Evolutionary conservation across 2,888 invertebrate genomes (phyloP).

Genomic region (Amiota minor): DNA sequence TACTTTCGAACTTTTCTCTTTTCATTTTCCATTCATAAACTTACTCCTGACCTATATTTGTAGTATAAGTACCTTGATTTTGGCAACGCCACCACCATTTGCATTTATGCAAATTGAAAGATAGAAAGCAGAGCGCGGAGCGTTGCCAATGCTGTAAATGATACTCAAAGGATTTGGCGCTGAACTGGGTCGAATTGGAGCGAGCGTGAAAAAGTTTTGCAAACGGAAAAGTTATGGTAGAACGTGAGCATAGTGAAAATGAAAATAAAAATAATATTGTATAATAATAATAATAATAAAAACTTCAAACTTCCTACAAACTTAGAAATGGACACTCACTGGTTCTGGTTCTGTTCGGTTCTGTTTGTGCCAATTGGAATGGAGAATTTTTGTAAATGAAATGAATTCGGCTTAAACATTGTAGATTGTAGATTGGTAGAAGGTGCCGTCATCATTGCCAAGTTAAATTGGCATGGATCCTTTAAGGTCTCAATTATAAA

Average conservation of each 20-base stretch:
- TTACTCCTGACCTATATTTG: constrained; percentile 24
- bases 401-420: constrained; percentile 11
- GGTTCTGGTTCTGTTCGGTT: too few relatives aligned
- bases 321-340: too few relatives aligned
- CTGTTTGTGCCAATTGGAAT: constrained; percentile 1
- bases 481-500: not conserved
- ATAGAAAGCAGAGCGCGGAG: not conserved
- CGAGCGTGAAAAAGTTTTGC: not conserved
- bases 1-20: too few relatives aligned
- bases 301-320: not conserved
- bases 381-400: not conserved
- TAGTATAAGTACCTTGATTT: constrained; percentile 11
- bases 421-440: not conserved
- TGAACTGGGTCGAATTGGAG: not conserved
- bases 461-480: too few relatives aligned
- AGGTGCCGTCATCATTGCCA: too few relatives aligned
- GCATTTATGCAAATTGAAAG: constrained; percentile 26
- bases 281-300: not conserved
- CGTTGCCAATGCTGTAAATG: not conserved
- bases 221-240: not conserved
- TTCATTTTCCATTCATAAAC: not conserved
- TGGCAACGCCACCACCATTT: not conserved
- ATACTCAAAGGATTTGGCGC: constrained; percentile 6
- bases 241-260: not conserved
- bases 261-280: too few relatives aligned